These are phyloP conservation scores for Meleagris gallopavo DNA, from an alignment of 2,113 vertebrate genomes.

Conservation along the genomic window DNA sequence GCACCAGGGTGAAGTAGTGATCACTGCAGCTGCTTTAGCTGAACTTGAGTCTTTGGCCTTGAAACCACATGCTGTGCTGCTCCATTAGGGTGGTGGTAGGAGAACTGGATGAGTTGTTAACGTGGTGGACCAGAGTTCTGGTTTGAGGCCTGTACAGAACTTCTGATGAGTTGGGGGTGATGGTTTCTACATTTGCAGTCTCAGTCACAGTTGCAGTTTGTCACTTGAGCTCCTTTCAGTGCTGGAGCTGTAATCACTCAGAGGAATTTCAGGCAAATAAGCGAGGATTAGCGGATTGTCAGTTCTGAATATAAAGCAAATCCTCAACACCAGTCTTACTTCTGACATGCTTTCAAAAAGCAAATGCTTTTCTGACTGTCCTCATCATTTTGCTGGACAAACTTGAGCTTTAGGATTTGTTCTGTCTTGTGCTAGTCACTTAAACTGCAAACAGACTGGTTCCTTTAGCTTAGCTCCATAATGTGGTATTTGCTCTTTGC, in stretches of 20 bases:
- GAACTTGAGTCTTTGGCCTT: not conserved
- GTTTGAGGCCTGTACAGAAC: not conserved
- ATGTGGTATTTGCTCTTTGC: slow-evolving; percentile 32
- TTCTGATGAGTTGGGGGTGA: not conserved
- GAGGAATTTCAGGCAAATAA: not conserved
- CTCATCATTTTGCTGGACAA: not conserved
- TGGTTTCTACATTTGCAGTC: not conserved
- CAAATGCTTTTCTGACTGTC: not conserved
- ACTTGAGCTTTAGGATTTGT: slow-evolving; percentile 33
- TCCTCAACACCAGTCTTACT: not conserved
- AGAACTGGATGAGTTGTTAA: not conserved
- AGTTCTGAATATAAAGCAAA: not conserved
- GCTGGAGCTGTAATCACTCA: not conserved
- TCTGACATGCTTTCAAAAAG: not conserved
- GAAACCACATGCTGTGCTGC: not conserved
- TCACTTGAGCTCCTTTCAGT: not conserved
- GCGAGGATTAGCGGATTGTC: not conserved
- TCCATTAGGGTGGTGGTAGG: not conserved
- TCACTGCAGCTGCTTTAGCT: not conserved
- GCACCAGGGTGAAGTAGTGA: not conserved
- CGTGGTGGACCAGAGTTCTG: not conserved
- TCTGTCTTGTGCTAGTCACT: slow-evolving; percentile 12
- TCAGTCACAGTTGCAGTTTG: not conserved
- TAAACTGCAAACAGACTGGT: not conserved
- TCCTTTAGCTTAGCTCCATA: slow-evolving; percentile 5